These are phyloP conservation scores for Pionites leucogaster DNA, from an alignment of 2,113 vertebrate species.

Conservation along the genomic window DNA sequence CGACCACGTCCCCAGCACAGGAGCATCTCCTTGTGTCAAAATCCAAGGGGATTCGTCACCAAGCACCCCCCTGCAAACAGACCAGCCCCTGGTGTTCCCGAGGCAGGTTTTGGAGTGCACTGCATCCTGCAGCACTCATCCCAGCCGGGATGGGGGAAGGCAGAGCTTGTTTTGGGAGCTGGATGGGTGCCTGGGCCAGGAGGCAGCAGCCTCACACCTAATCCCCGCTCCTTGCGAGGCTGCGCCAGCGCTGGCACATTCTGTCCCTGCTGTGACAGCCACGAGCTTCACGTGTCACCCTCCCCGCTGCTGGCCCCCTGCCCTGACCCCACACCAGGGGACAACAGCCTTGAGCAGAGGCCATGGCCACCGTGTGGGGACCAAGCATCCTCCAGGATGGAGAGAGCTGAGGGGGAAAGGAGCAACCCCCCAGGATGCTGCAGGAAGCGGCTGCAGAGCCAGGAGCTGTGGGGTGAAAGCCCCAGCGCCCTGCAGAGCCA, in stretches of 20 bases:
- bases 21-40: accelerated
- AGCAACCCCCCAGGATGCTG: background rate
- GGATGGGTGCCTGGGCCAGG: background rate
- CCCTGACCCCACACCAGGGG: background rate
- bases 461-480: background rate
- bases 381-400: background rate
- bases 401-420: background rate
- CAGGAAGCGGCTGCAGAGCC: background rate
- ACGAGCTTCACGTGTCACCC: background rate
- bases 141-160: background rate
- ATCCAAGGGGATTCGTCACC: background rate
- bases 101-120: background rate
- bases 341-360: background rate
- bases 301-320: accelerated
- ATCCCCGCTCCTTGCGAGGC: background rate
- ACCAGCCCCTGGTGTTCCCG: background rate
- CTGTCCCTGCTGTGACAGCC: conserved; percentile 12
- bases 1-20: accelerated
- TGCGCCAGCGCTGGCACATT: background rate
- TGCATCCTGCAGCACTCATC: background rate
- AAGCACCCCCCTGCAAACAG: accelerated
- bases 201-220: background rate
- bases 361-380: accelerated
- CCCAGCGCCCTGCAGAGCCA: no score
- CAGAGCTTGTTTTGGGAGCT: background rate